These are phyloP conservation scores for Diploscapter pachys DNA, from an alignment of 1,140 invertebrate genomes.

Conservation along the genomic window DNA sequence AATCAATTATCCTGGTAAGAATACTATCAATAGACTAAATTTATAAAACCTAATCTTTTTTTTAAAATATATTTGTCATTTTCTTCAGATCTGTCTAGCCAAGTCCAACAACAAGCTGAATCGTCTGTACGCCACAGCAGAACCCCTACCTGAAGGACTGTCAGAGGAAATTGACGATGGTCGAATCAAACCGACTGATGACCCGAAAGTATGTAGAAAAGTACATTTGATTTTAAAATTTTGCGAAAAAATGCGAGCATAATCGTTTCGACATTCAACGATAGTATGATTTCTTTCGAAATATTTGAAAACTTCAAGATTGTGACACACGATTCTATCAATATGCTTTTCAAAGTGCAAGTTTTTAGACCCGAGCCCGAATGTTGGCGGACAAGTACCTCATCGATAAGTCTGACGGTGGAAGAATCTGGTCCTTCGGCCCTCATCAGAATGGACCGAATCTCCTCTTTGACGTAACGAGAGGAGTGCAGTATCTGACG, in stretches of 20 bases:
- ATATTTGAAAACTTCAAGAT: too few species aligned
- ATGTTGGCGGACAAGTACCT: constrained; percentile 90
- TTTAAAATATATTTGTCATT: too few species aligned
- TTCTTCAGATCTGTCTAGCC: constrained; percentile 76
- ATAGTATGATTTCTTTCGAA: too few species aligned
- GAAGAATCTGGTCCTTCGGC: constrained; percentile 99
- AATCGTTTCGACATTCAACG: too few species aligned
- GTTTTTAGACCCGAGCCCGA: constrained; percentile 91
- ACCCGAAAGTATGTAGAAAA: constrained; percentile 59
- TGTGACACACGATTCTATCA: too few species aligned
- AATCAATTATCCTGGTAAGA: too few species aligned
- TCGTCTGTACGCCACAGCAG: constrained; percentile 92
- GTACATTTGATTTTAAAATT: too few species aligned
- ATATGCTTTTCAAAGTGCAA: constrained; percentile 62
- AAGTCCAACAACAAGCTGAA: constrained; percentile 99
- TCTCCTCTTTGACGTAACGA: constrained; percentile 92
- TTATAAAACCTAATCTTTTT: too few species aligned
- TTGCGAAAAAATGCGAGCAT: too few species aligned
- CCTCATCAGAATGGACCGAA: constrained; percentile 97
- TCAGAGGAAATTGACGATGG: constrained; percentile 95
- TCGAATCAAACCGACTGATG: constrained; percentile 86
- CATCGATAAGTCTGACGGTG: constrained; percentile 95
- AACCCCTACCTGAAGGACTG: constrained; percentile 89
- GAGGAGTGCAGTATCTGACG: constrained; percentile 96
- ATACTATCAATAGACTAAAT: too few species aligned